These are phyloP conservation scores for Columbina picui DNA, from an alignment of 2,113 vertebrate species.

Conservation along the genomic window DNA sequence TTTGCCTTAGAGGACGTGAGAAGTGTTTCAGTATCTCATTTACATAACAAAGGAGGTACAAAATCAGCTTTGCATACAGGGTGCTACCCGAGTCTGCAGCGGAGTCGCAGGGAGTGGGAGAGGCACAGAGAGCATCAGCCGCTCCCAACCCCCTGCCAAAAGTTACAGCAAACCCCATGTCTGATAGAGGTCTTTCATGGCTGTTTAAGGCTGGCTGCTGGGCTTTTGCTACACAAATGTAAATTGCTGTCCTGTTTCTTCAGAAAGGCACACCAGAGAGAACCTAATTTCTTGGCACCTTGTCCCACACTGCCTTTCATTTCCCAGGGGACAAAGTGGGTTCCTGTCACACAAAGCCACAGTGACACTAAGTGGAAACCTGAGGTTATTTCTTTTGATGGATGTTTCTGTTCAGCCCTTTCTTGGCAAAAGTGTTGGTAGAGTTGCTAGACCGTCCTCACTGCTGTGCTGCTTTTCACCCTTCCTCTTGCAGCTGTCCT, in stretches of 20 bases:
- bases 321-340: neutral
- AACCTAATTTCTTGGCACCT: neutral
- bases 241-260: neutral
- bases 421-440: neutral
- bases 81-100: neutral
- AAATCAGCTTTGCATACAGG: slow-evolving; percentile 20
- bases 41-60: slow-evolving; percentile 9
- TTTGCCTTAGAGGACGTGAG: neutral
- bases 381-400: neutral
- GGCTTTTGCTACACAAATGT: neutral
- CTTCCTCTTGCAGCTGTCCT: neutral
- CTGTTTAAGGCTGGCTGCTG: neutral
- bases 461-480: neutral
- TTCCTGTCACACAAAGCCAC: neutral
- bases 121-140: neutral
- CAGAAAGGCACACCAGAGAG: neutral
- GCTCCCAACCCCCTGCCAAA: neutral
- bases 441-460: neutral
- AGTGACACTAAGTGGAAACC: neutral
- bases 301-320: neutral
- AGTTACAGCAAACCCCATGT: neutral
- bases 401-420: neutral
- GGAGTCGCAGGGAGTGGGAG: neutral
- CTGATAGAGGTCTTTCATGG: neutral
- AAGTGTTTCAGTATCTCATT: neutral